These are phyloP conservation scores for Dryococelus australis DNA, from an alignment of 2,888 invertebrate species.

Conservation along the genomic window DNA sequence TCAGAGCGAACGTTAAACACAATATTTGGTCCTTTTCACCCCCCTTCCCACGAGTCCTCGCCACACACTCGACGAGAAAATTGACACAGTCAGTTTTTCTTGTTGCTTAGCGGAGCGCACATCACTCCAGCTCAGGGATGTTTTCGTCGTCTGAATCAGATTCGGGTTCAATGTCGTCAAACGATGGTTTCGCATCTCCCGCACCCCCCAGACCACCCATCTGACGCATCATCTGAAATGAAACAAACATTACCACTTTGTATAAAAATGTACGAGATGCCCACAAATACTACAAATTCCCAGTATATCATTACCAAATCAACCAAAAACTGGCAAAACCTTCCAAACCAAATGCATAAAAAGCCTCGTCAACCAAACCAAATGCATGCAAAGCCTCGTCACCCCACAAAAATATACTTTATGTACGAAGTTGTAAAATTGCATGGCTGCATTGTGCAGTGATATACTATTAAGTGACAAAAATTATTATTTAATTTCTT, in stretches of 20 bases:
- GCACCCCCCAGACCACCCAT: constrained; percentile 71
- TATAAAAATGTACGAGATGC: neutral
- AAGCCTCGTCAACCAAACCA: no score
- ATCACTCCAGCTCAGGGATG: constrained; percentile 76
- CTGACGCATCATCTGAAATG: constrained; percentile 71
- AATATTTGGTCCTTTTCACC: neutral
- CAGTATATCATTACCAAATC: no score
- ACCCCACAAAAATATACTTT: no score
- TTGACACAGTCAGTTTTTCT: constrained; percentile 6
- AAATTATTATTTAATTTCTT: no score
- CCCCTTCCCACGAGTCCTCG: neutral
- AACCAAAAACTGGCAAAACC: no score
- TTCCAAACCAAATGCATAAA: no score
- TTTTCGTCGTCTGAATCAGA: constrained; percentile 84
- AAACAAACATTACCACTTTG: neutral
- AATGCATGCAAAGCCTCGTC: no score
- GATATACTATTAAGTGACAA: no score
- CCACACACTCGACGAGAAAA: neutral
- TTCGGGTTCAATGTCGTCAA: constrained; percentile 75
- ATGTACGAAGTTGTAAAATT: no score
- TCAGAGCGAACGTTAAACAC: neutral
- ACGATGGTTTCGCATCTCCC: constrained; percentile 70
- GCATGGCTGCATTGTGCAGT: no score
- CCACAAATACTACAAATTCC: no score
- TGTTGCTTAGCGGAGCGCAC: neutral